These are phyloP conservation scores for Psittacula cyanocephala DNA, from an alignment of 2,113 vertebrate genomes.

Conservation along the genomic window DNA sequence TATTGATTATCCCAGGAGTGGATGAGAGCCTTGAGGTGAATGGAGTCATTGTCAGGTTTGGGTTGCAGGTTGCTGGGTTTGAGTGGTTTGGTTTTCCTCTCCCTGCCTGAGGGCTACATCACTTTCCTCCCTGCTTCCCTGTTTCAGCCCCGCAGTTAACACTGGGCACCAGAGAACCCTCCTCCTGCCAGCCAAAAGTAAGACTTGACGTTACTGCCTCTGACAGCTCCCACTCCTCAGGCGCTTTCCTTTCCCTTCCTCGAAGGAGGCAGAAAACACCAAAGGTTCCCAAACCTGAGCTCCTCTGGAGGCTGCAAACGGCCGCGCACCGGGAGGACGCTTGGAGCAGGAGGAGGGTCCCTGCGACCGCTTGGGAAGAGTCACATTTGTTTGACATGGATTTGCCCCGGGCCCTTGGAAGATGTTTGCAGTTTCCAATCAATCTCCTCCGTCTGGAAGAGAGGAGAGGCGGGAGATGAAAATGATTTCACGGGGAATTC, in stretches of 20 bases:
- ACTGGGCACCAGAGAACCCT: neutral
- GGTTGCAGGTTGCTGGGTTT: neutral
- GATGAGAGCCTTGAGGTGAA: neutral
- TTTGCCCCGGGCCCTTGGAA: constrained; percentile 35
- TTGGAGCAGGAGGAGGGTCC: neutral
- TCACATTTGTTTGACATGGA: neutral
- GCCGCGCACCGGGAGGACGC: neutral
- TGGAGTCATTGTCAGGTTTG: neutral
- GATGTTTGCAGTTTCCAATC: constrained; percentile 28
- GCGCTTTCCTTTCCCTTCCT: constrained; percentile 18
- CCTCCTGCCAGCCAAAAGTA: neutral
- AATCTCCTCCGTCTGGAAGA: constrained; percentile 31
- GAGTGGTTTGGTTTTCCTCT: neutral
- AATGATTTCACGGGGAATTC: constrained; percentile 48
- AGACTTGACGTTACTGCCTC: constrained; percentile 33
- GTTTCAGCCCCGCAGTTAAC: neutral
- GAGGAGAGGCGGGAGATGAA: neutral
- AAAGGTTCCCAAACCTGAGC: constrained; percentile 7
- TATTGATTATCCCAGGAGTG: constrained; percentile 20
- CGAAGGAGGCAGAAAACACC: neutral
- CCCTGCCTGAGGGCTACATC: neutral
- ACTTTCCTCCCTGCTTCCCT: neutral
- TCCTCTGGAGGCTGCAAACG: neutral
- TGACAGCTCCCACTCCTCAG: constrained; percentile 48
- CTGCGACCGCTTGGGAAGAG: neutral